Evolutionary conservation across 2,888 invertebrate genomes (phyloP).

Genomic region (Lasioglossum leucozonium): DNA sequence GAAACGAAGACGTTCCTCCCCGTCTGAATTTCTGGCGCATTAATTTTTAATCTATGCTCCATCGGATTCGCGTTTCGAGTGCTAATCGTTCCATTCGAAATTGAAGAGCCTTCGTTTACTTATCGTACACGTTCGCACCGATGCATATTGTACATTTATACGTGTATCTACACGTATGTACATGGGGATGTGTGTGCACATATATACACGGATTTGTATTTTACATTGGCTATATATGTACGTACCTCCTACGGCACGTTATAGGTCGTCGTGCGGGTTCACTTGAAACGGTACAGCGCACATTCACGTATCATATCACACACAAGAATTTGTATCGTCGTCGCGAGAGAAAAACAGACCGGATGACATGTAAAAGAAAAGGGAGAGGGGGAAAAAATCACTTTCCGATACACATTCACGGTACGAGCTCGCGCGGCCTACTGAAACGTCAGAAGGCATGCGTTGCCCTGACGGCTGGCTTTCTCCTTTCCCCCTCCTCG

Average conservation of each 20-base stretch:
- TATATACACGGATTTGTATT: constrained; percentile 14
- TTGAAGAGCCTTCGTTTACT: neutral
- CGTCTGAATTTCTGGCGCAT: neutral
- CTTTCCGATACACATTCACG: constrained; percentile 1
- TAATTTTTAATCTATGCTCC: neutral
- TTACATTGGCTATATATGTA: constrained; percentile 32
- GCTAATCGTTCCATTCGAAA: neutral
- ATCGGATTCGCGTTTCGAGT: neutral
- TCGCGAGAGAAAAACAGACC: constrained; percentile 39
- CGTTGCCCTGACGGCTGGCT: constrained; percentile 55
- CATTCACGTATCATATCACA: constrained; percentile 38
- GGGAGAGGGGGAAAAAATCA: neutral
- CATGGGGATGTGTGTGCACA: neutral
- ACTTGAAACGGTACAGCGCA: constrained; percentile 19
- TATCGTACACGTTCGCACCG: neutral
- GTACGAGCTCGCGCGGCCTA: constrained; percentile 57
- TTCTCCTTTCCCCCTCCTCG: constrained; percentile 25
- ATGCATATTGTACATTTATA: neutral
- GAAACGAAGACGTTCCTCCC: neutral
- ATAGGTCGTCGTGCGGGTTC: constrained; percentile 5
- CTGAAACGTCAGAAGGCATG: constrained; percentile 60
- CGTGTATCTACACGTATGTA: neutral
- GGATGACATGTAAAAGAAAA: constrained; percentile 23
- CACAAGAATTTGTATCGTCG: constrained; percentile 32
- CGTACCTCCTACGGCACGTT: constrained; percentile 37